phyloP scores from a whole-genome alignment of 2,888 invertebrate genomes.

The Cybosia mesomella region DNA sequence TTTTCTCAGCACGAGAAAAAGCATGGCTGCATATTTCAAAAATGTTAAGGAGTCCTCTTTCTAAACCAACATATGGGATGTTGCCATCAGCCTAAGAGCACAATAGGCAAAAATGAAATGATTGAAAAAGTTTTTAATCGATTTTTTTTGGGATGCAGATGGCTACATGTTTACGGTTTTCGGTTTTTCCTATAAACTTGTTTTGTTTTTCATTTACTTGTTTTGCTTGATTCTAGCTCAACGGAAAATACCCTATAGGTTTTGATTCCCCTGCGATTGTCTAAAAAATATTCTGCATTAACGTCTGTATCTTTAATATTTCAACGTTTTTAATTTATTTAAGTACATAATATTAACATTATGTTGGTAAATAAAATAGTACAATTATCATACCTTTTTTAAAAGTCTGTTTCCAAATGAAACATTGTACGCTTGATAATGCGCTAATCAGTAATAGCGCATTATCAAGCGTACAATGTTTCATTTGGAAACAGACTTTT shows the following conservation, averaged over 20 bases:
- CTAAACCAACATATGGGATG: background rate
- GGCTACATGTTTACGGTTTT: too few relatives aligned
- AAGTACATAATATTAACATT: background rate
- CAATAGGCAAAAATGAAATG: too few relatives aligned
- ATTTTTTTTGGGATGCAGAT: too few relatives aligned
- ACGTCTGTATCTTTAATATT: too few relatives aligned
- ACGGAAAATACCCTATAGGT: too few relatives aligned
- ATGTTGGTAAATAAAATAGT: background rate
- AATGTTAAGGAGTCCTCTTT: background rate
- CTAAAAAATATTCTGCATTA: too few relatives aligned
- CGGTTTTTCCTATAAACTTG: too few relatives aligned
- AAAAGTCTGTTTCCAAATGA: conserved; percentile 1
- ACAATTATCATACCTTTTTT: background rate
- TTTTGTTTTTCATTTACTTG: too few relatives aligned
- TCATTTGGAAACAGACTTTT: conserved; percentile 1
- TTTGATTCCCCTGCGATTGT: background rate
- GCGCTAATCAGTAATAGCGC: conserved; percentile 3
- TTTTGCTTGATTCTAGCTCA: too few relatives aligned
- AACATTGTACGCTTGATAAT: conserved; percentile 3
- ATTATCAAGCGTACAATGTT: conserved; percentile 3
- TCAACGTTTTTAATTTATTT: background rate
- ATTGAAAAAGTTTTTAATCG: too few relatives aligned
- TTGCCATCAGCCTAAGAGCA: too few relatives aligned
- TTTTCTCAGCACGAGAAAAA: too few relatives aligned
- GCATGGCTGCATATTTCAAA: background rate